Conservation (phyloP, 2,797 vertebrate species). For the Yasuhikotakia modesta region DNA sequence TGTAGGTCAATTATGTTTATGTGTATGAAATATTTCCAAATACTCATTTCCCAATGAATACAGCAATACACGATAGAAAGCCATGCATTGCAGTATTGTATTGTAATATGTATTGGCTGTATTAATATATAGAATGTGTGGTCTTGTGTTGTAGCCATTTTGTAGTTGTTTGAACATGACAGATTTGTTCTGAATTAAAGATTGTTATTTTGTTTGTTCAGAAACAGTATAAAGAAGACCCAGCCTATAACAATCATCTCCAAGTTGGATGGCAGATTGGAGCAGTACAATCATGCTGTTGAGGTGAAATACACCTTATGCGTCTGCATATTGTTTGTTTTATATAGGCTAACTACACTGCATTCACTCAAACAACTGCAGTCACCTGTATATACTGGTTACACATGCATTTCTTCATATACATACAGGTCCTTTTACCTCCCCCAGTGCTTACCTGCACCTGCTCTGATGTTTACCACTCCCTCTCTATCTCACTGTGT, state of each 20-base stretch:
- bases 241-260: conserved; percentile 77
- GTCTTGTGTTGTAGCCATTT: no score
- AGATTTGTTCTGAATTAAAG: background rate
- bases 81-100: no score
- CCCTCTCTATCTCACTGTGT: conserved; percentile 15
- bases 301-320: conserved; percentile 76
- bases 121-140: no score
- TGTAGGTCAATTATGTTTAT: no score
- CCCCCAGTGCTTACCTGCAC: conserved; percentile 13
- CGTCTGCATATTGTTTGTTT: background rate
- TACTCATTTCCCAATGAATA: background rate
- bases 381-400: conserved; percentile 1
- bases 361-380: background rate
- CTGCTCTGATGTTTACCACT: conserved; percentile 31
- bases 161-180: no score
- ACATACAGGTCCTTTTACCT: conserved; percentile 6
- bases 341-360: background rate
- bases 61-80: background rate
- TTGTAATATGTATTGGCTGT: no score
- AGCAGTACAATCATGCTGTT: conserved; percentile 89
- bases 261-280: conserved; percentile 86
- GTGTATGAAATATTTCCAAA: background rate
- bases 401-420: background rate
- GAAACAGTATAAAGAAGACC: conserved; percentile 82
- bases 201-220: conserved; percentile 56